These are phyloP conservation scores for Leuciscus idus DNA, from an alignment of 2,113 vertebrate genomes.

Conservation along the genomic window DNA sequence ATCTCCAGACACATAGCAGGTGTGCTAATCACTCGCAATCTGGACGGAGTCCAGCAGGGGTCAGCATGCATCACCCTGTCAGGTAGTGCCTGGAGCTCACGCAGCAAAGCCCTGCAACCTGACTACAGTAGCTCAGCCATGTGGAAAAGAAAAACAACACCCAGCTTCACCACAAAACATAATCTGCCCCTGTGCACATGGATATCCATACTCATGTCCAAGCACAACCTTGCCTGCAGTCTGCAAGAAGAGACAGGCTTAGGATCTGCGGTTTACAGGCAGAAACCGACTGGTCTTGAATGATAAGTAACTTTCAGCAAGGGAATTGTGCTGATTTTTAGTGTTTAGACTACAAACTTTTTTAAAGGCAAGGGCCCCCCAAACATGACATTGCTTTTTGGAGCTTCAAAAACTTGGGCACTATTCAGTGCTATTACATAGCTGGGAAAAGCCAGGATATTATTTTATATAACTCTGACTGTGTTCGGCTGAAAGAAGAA, in stretches of 20 bases:
- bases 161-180: slow-evolving; percentile 34
- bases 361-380: background rate
- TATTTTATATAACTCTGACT: too few species aligned
- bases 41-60: slow-evolving; percentile 50
- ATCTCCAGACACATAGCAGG: slow-evolving; percentile 8
- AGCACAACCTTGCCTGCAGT: slow-evolving; percentile 12
- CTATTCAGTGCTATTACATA: too few species aligned
- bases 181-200: slow-evolving; percentile 36
- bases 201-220: slow-evolving; percentile 23
- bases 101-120: slow-evolving; percentile 6
- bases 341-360: background rate
- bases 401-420: too few species aligned
- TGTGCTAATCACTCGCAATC: slow-evolving; percentile 41
- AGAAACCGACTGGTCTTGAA: slow-evolving; percentile 2
- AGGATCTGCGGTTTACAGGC: background rate
- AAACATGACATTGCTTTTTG: background rate
- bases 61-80: slow-evolving; percentile 47
- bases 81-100: slow-evolving; percentile 18
- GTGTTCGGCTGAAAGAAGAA: too few species aligned
- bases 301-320: slow-evolving; percentile 12
- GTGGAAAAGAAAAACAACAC: slow-evolving; percentile 44
- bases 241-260: background rate
- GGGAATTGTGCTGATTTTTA: background rate
- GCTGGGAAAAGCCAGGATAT: too few species aligned
- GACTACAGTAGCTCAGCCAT: slow-evolving; percentile 14